These are phyloP conservation scores for Oryzias dopingdopingensis DNA, from an alignment of 2,797 vertebrate species.

Conservation along the genomic window DNA sequence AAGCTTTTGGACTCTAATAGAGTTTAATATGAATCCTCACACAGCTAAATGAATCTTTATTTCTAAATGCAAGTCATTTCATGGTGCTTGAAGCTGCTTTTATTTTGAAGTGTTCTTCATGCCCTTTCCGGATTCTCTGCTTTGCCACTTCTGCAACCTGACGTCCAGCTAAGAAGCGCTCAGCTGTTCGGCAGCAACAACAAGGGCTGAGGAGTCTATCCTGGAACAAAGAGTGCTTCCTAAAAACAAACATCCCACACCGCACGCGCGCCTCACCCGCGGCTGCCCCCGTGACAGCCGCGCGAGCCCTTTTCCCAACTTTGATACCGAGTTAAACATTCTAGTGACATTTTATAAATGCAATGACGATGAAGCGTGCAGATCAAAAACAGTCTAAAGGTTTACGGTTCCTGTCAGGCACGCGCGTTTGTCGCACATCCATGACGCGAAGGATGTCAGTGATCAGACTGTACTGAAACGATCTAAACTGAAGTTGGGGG, in stretches of 20 bases:
- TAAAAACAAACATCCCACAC: background rate
- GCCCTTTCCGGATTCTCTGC: accelerated
- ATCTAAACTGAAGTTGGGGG: too few species aligned
- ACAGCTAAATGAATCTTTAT: background rate
- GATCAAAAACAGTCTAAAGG: too few species aligned
- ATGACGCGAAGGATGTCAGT: too few species aligned
- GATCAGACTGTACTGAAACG: too few species aligned
- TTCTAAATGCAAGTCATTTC: background rate
- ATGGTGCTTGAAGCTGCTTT: slow-evolving; percentile 9
- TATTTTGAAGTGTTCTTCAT: slow-evolving; percentile 17
- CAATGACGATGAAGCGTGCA: too few species aligned
- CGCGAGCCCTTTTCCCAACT: too few species aligned
- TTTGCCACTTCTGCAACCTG: accelerated
- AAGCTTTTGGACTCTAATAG: too few species aligned
- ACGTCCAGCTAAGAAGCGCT: slow-evolving; percentile 37
- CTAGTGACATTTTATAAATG: too few species aligned
- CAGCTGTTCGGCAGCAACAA: slow-evolving; percentile 72
- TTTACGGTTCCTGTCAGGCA: too few species aligned
- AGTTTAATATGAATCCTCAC: too few species aligned
- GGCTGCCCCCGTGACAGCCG: background rate
- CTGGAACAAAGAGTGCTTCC: slow-evolving; percentile 49
- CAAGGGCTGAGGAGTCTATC: slow-evolving; percentile 16
- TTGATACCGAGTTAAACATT: too few species aligned
- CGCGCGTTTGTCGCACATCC: too few species aligned
- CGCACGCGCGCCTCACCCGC: background rate